Evolutionary conservation across 2,797 vertebrate genomes (phyloP), one percentile per base, ranked within the genome.

Genomic region (Takifugu rubripes): DNA sequence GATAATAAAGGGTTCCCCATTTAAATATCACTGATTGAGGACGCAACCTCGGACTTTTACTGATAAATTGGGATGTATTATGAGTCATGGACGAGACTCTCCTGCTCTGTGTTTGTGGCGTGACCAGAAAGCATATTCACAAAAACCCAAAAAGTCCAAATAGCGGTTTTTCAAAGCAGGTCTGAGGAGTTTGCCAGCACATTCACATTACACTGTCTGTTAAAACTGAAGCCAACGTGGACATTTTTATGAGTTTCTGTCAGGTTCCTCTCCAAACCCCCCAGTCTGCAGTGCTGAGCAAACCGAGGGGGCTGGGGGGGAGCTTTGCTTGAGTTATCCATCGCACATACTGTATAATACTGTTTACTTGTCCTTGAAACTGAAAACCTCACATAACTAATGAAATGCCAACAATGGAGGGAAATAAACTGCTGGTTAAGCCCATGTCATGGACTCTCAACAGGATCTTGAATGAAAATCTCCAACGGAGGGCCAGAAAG

Each of bases 371-470:
- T 42, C 53, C 65, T 77, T 74, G 60, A 72, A 81, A 77, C 52
- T 69, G 56, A 56, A 72, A 75, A 54, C 61, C 50, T 66, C 56
- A 44, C 57, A 64, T 27, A 70, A 62, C 27, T 52, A 59, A 64
- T 61, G 64, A 52, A 75, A 83, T 66, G 50, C 51, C 68, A 75
- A 72, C 64, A 73, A 76, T 80, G 72, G 62, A 82, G 74, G 51
- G 40, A 66, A 29, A 40, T 12, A 48, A 72, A 53, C 15, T 16
- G 36, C 56, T 64, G 82, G 75, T 82, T 70, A 83, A 76, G 74
- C 62, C 58, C 51, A n/a, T 52, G 52, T 61, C 60, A 67, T 64
- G 77, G 58, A 75, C 72, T 74, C 46, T 8, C 33, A 47, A 68
- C 24, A 57, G 77, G 66, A 75, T 64, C 49, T 62, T 74, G 69